These are phyloP conservation scores for Sphaeridia pumilis DNA, from an alignment of 2,888 invertebrate species.

Conservation along the genomic window DNA sequence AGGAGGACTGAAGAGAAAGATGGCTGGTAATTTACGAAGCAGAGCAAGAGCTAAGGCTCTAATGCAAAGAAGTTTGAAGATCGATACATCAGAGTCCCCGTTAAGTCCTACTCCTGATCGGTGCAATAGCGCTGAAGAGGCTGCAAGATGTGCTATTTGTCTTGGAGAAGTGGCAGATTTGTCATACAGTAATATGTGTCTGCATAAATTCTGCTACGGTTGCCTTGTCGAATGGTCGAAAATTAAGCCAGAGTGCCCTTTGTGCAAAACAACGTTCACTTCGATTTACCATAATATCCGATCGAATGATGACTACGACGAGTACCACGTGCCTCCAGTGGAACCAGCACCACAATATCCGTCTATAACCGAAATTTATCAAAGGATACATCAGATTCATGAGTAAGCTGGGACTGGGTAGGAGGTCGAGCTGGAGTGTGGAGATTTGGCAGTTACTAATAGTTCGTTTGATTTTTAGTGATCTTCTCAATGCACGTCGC, in stretches of 20 bases:
- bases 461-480: too few relatives aligned
- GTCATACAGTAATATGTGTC: slow-evolving; percentile 82
- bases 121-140: slow-evolving; percentile 15
- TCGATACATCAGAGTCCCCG: neutral
- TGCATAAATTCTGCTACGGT: slow-evolving; percentile 87
- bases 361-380: too few relatives aligned
- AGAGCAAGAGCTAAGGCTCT: slow-evolving; percentile 8
- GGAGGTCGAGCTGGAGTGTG: too few relatives aligned
- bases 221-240: slow-evolving; percentile 90
- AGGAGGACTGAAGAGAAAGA: too few relatives aligned
- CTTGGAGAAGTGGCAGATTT: slow-evolving; percentile 73
- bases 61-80: neutral
- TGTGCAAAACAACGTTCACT: slow-evolving; percentile 84
- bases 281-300: slow-evolving; percentile 86
- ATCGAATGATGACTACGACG: slow-evolving; percentile 75
- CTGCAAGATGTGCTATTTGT: slow-evolving; percentile 75
- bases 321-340: slow-evolving; percentile 48
- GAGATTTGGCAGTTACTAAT: too few relatives aligned
- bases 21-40: slow-evolving; percentile 14
- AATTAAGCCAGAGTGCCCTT: slow-evolving; percentile 83
- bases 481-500: slow-evolving; percentile 2
- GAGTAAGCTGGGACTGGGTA: too few relatives aligned
- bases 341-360: neutral
- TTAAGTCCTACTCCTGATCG: too few relatives aligned
- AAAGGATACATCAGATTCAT: too few relatives aligned